Base-by-base conservation (phyloP, 2,888 invertebrate genomes). In the Rhingia rostrata region DNA sequence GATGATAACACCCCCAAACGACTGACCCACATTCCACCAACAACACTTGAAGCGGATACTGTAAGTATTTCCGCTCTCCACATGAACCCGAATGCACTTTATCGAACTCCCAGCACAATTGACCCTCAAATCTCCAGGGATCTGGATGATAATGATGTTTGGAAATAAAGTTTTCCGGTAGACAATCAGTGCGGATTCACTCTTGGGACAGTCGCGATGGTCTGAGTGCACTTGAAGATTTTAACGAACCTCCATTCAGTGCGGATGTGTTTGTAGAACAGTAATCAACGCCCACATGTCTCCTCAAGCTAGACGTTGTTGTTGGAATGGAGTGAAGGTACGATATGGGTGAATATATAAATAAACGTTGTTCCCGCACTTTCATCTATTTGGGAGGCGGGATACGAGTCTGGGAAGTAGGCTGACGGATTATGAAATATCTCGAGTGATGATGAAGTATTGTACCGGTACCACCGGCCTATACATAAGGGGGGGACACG, bases 391-490 rank as follows among this genome's bases (percentile, higher is more conserved):
- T 41, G 10, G 6, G 6, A 22, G 10, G 39, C 22, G 14, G 22
- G 67, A 66, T 66, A 30, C 60, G 56, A 39, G 56, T 14, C 63
- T 74, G 77, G 60, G 53, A 77, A 66, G 37, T 70, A 70, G 63
- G 70, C 51, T 72, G 47, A 47, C 54, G 77, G 81, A 82, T 82
- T 82, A 82, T 70, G 77, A 82, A 77, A 82, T 72, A 53, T 70
- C 37, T 41, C 33, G 63, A 70, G 51, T 66, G 69, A 64, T 60
- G 58, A 72, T 82, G 70, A 81, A 70, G 75, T 75, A 70, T 78
- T 63, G 41, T 43, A 22, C 22, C 22, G 61, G 61, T 61, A 51
- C 12, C 22, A 58, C 10, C 2, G 32, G 9, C 30, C 56, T 47
- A 4, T 33, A 6, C 4, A n/a, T 6, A 30, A 12, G 5, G 5